Percentiles rank a stretch among this genome's conserved stretches.
Conservation (phyloP, 2,888 invertebrate genomes). For the Antheraea yamamai region DNA sequence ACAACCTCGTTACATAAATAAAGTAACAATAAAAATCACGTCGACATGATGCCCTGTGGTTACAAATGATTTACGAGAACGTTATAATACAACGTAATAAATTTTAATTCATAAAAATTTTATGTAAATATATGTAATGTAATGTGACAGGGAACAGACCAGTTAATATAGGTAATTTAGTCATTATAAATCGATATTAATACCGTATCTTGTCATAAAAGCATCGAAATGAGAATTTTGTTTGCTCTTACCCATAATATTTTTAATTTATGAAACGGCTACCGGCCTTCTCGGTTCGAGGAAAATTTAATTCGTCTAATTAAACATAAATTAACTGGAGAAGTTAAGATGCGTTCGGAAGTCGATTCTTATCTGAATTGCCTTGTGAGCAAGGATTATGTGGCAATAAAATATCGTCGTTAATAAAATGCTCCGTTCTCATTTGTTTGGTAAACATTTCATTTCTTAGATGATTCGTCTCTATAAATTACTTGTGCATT, state of each 20-base stretch:
- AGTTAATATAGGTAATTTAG: slow-evolving; percentile 10
- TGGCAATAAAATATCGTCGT: slow-evolving; percentile 46
- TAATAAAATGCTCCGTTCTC: slow-evolving; percentile 24
- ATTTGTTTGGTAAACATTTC: slow-evolving; percentile 9
- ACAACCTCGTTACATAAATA: too few relatives aligned
- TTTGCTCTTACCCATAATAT: slow-evolving; percentile 39
- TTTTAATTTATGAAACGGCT: slow-evolving; percentile 43
- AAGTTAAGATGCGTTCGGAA: slow-evolving; percentile 52
- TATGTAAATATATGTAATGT: neutral
- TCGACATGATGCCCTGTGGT: neutral
- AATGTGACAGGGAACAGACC: slow-evolving; percentile 1
- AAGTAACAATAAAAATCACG: neutral
- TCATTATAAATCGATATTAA: slow-evolving; percentile 16
- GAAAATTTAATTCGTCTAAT: slow-evolving; percentile 45
- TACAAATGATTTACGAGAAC: neutral
- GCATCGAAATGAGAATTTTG: slow-evolving; percentile 33
- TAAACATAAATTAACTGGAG: slow-evolving; percentile 43
- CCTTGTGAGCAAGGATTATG: slow-evolving; percentile 54
- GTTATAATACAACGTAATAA: slow-evolving; percentile 8
- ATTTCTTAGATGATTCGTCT: neutral
- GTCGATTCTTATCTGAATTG: slow-evolving; percentile 59
- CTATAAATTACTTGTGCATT: slow-evolving; percentile 3
- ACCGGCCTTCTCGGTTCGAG: slow-evolving; percentile 42
- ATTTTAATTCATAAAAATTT: neutral
- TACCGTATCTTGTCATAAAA: slow-evolving; percentile 40